A percentile compares a stretch with the other conserved stretches of the same genome.
phyloP scores from a whole-genome alignment of 2,113 vertebrate species.

The Steatornis caripensis region DNA sequence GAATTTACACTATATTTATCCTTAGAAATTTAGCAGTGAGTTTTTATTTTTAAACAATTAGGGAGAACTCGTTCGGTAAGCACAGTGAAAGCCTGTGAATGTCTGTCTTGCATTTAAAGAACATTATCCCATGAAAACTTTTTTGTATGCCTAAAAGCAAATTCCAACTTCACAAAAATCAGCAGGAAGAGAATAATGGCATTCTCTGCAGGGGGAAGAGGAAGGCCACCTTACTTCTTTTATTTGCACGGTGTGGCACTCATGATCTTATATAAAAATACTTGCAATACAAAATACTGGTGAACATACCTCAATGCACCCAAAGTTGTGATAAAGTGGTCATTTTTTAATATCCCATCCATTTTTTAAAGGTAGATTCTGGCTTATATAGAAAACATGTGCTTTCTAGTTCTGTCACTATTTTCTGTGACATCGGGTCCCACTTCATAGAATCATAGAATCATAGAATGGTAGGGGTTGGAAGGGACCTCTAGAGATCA shows the following conservation, averaged over 20 bases:
- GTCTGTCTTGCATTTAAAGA: not conserved
- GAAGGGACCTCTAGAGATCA: too few relatives aligned
- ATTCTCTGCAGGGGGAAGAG: not conserved
- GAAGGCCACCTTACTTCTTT: not conserved
- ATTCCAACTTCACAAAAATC: not conserved
- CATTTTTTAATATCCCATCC: not conserved
- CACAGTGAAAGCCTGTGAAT: not conserved
- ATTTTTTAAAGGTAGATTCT: not conserved
- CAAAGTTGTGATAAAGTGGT: not conserved
- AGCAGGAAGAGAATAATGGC: not conserved
- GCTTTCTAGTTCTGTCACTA: not conserved
- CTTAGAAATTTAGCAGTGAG: not conserved
- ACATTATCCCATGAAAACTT: not conserved
- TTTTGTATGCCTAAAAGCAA: not conserved
- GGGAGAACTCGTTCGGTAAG: not conserved
- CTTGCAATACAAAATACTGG: not conserved
- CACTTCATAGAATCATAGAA: too few relatives aligned
- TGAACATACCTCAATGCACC: not conserved
- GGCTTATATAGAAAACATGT: not conserved
- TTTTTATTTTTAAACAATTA: not conserved
- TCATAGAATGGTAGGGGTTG: too few relatives aligned
- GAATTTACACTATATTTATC: not conserved
- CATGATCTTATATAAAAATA: not conserved
- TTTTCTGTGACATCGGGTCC: not conserved
- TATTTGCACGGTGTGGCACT: not conserved